Base-by-base conservation (phyloP, 2,113 vertebrate species). In the Crotophaga sulcirostris region DNA sequence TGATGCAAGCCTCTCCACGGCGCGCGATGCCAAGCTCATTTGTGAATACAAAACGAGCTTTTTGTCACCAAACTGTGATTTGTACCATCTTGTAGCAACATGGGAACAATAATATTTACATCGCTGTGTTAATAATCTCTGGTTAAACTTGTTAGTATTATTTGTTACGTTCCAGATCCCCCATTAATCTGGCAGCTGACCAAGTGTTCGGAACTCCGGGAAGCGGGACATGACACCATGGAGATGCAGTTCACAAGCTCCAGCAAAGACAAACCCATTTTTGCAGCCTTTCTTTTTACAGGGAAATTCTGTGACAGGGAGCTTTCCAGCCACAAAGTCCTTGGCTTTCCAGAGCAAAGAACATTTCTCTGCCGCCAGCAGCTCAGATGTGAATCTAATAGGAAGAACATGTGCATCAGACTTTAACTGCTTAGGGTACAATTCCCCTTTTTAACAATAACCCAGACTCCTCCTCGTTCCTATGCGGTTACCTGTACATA, bases 361-460 rank as follows among this genome's bases (percentile, higher is more conserved):
- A 7, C 5, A 0, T 38, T 29, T 10, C 42, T 24, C 60, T 24
- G 5, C 38, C 3, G 0, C 52, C 47, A 45, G 15, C 1, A 10
- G 52, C 74, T 89, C 13, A 4, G 0, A 3, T 5, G 13, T 5
- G 29, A 56, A 11, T 52, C 20, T 33, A 40, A 8, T 1, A 4
- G n/a, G 12, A 62, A 36, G 47, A 60, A n/a, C 45, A 19, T 3
- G 24, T 0, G 1, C 31, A 11, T 18, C 45, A 45, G 45, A 19
- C 45, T 51, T 25, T 51, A 13, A 25, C 49, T 25, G 49, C 24
- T 51, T 25, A 25, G 11, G 6, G 21, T 9, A 18, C 42, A 2
- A 10, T 7, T 56, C 26, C 28, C 34, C 18, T 20, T 42, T 60
- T n/a, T 28, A 23, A 11, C 21, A 20, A 11, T 28, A 64, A 70